Evolutionary conservation across 2,888 invertebrate genomes (phyloP), one percentile per base, ranked within the genome.

Genomic region (Anthrax anthrax): DNA sequence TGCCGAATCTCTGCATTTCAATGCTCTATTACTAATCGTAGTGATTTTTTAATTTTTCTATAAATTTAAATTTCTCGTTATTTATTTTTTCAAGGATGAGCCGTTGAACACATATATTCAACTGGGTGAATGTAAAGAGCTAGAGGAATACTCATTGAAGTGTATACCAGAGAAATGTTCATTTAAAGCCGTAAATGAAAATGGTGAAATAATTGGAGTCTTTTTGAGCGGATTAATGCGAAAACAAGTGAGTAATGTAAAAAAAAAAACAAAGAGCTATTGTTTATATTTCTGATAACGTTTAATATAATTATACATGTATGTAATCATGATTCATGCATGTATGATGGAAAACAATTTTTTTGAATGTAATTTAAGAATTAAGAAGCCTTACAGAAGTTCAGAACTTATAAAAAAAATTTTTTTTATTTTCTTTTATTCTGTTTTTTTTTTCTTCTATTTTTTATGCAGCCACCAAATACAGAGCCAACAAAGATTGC

Each of bases 81-180:
- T 44, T 19, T 37, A 27, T 38, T 19, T 27, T 38, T 29, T 23
- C 3, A 49, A 69, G 69, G 69, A 69, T 53, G 69, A 69, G 48
- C 69, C 69, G 18, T 56, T 69, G 9, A 69, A 69, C 50, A 61
- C 61, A 19, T 67, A 51, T 49, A 54, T 69, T 0, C 54, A 67
- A 48, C 56, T 69, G 42, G 68, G 67, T 14, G 66, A 67, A 46
- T 69, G 69, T 53, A 50, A 59, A 18, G 75, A 76, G 50, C 61
- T 77, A 39, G 76, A 76, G 56, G 64, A 72, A 23, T 76, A 72
- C 52, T 72, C 74, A 27, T 55, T 69, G 37, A 67, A 70, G 39
- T 67, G 72, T 18, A 61, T 76, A n/a, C 62, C 64, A 27, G 74
- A 76, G 47, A 70, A 69, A 45, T 67, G 75, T 51, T 75, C 75